Conservation (phyloP, 2,797 vertebrate genomes). For the Enteromius thamalakanensis region DNA sequence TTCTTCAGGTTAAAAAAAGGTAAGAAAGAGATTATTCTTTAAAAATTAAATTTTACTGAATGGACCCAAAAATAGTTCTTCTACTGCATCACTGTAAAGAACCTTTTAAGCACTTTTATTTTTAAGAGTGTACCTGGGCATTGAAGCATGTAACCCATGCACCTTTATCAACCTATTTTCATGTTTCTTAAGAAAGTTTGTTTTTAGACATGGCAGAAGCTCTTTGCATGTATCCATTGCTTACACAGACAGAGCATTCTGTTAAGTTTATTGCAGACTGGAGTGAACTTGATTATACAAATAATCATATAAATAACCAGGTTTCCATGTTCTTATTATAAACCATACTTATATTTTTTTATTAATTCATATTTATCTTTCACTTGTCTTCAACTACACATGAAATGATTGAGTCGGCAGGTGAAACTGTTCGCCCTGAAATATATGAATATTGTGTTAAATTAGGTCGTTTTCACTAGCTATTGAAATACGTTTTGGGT, state of each 20-base stretch:
- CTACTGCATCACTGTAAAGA: too few relatives aligned
- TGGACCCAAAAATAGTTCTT: too few relatives aligned
- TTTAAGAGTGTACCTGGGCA: too few relatives aligned
- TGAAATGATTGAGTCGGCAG: background rate
- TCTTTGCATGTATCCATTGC: background rate
- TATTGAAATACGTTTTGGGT: background rate
- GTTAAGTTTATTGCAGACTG: background rate
- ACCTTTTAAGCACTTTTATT: too few relatives aligned
- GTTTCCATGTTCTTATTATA: background rate
- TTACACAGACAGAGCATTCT: background rate
- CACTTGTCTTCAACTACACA: background rate
- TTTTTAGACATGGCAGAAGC: background rate
- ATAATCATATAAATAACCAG: background rate
- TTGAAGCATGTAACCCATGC: background rate
- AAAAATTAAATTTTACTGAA: too few relatives aligned
- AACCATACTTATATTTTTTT: background rate
- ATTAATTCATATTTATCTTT: background rate
- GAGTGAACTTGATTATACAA: background rate
- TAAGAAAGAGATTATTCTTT: too few relatives aligned
- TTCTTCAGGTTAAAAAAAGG: too few relatives aligned
- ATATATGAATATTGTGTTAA: background rate
- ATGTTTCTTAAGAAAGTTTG: slow-evolving; percentile 11
- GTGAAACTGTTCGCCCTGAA: background rate
- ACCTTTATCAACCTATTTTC: background rate
- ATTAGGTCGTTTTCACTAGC: background rate